A percentile compares a stretch with the other conserved stretches of the same genome.
These are phyloP conservation scores for Idaea aversata DNA, from an alignment of 2,888 invertebrate species.

Conservation along the genomic window DNA sequence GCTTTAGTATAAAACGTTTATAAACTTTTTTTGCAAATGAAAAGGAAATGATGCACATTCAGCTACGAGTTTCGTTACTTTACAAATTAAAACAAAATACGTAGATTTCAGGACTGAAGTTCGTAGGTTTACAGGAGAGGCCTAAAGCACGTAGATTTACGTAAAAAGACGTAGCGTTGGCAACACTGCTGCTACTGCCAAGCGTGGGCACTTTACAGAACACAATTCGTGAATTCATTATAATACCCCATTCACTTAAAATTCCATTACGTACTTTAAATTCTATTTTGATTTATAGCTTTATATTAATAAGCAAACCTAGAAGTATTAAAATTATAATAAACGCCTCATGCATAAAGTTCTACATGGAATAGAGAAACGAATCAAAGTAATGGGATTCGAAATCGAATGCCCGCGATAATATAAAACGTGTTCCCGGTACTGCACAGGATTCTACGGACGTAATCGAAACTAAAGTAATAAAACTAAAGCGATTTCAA, in stretches of 20 bases:
- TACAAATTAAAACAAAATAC: too few species aligned
- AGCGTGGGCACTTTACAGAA: constrained; percentile 9
- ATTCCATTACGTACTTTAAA: constrained; percentile 18
- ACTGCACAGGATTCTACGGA: constrained; percentile 39
- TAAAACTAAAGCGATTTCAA: constrained; percentile 49
- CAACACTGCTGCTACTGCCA: constrained; percentile 6
- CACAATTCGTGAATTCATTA: constrained; percentile 39
- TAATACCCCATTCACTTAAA: constrained; percentile 29
- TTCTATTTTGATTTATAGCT: constrained; percentile 17
- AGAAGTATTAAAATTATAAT: constrained; percentile 7
- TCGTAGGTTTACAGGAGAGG: too few species aligned
- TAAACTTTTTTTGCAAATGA: too few species aligned
- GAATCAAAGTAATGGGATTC: constrained; percentile 28
- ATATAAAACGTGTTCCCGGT: constrained; percentile 43
- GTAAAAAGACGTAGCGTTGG: too few species aligned
- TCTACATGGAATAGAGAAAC: constrained; percentile 26
- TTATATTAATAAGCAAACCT: constrained; percentile 23
- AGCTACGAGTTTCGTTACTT: too few species aligned
- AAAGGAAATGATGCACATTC: too few species aligned
- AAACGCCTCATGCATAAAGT: constrained; percentile 8
- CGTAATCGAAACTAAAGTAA: constrained; percentile 48
- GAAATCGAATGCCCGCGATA: constrained; percentile 35
- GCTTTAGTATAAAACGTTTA: too few species aligned
- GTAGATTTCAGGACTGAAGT: too few species aligned
- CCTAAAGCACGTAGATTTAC: too few species aligned